A percentile compares a stretch with the other conserved stretches of the same genome.
phyloP scores from a whole-genome alignment of 2,797 vertebrate genomes.

The Spheniscus humboldti region DNA sequence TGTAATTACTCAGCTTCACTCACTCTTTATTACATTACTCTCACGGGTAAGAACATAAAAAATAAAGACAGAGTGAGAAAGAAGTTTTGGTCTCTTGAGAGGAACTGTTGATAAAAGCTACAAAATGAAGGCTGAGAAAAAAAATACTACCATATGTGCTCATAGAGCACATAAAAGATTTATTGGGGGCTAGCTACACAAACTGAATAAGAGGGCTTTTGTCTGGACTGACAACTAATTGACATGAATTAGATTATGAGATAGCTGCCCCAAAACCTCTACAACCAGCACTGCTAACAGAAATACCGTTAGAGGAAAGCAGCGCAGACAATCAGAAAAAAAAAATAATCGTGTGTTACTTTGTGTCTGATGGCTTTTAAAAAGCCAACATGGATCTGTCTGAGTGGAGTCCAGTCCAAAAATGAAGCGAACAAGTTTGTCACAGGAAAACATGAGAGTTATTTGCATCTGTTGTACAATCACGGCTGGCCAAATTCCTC shows the following conservation, averaged over 20 bases:
- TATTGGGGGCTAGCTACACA: conserved; percentile 1
- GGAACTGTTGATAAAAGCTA: conserved; percentile 5
- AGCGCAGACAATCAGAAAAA: not conserved
- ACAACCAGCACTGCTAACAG: not conserved
- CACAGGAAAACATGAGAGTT: not conserved
- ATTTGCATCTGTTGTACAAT: not conserved
- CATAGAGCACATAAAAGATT: conserved; percentile 42
- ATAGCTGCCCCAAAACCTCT: conserved; percentile 20
- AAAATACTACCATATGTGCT: not conserved
- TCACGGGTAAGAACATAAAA: not conserved
- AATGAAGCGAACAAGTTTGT: not conserved
- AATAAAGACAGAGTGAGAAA: not conserved
- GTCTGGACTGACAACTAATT: conserved; percentile 30
- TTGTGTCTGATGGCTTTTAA: not conserved
- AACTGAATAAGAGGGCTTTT: conserved; percentile 43
- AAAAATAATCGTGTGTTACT: rapidly evolving
- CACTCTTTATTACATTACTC: not conserved
- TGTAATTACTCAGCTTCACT: not conserved
- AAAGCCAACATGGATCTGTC: not conserved
- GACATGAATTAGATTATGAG: conserved; percentile 45
- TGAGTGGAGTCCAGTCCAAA: not conserved
- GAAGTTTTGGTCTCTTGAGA: not conserved
- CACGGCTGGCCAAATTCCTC: not conserved
- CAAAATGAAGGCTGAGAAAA: not conserved
- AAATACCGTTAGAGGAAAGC: not conserved